Evolutionary conservation across 2,797 vertebrate species (phyloP).

Genomic region (Chiroxiphia lanceolata): DNA sequence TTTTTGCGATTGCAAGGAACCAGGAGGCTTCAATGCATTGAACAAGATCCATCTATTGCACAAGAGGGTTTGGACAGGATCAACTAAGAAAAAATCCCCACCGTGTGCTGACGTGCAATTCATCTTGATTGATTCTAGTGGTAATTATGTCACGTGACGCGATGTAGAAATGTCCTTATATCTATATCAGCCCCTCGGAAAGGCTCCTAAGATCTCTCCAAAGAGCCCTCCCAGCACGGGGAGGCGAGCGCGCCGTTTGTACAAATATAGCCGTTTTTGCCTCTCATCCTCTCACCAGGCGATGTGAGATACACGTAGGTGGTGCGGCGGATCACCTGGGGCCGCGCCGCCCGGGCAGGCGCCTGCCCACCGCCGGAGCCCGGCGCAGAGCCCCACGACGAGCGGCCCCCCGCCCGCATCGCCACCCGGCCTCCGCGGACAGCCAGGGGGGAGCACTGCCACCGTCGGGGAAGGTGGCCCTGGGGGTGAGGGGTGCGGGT

Average conservation of each 20-base stretch:
- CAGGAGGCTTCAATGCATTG: conserved; percentile 82
- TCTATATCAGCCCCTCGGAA: conserved; percentile 96
- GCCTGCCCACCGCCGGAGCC: conserved; percentile 11
- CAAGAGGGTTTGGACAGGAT: conserved; percentile 89
- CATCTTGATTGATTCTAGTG: conserved; percentile 99
- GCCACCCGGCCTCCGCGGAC: background rate
- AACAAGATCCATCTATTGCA: conserved; percentile 98
- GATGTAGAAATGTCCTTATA: conserved; percentile 98
- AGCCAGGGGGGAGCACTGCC: background rate
- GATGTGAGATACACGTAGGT: background rate
- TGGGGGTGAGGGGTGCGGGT: background rate
- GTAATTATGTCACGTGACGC: conserved; percentile 99
- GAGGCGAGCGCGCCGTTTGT: background rate
- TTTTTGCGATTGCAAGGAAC: conserved; percentile 76
- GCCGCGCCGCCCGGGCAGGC: conserved; percentile 10
- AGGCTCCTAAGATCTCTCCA: conserved; percentile 72
- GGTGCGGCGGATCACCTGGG: conserved; percentile 17
- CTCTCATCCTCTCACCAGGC: background rate
- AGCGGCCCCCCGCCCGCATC: background rate
- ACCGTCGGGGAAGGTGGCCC: background rate
- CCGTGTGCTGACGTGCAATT: conserved; percentile 98
- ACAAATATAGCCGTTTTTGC: background rate
- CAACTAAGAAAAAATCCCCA: conserved; percentile 95
- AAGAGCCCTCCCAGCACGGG: conserved; percentile 54
- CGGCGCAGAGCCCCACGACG: background rate